These are phyloP conservation scores for Pseudorectes ferrugineus DNA, from an alignment of 2,113 vertebrate genomes.

Conservation along the genomic window DNA sequence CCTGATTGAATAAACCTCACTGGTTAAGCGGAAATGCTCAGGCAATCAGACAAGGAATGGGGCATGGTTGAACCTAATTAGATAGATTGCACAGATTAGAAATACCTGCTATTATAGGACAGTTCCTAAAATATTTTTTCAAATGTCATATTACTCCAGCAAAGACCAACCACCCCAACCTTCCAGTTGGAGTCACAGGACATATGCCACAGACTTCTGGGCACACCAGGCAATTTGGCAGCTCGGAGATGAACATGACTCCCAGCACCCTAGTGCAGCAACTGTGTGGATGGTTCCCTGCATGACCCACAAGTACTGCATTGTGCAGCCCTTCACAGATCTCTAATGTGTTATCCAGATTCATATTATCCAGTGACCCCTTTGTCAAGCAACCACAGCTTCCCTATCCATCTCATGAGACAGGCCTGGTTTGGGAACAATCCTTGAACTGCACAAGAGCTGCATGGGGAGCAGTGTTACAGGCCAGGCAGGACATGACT, in stretches of 20 bases:
- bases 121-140: conserved; percentile 54
- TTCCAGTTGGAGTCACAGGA: not conserved
- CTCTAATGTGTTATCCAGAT: not conserved
- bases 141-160: not conserved
- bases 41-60: conserved; percentile 34
- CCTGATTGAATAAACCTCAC: conserved; percentile 58
- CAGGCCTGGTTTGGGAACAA: not conserved
- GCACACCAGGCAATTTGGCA: not conserved
- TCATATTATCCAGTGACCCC: not conserved
- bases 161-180: not conserved
- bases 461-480: not conserved
- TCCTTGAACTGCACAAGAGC: not conserved
- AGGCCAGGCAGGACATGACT: not conserved
- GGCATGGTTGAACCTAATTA: conserved; percentile 44
- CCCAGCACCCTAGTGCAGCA: not conserved
- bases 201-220: not conserved
- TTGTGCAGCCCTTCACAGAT: not conserved
- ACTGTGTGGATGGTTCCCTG: fast-evolving
- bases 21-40: conserved; percentile 32
- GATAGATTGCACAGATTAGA: conserved; percentile 44
- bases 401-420: not conserved
- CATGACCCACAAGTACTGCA: fast-evolving
- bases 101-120: conserved; percentile 21
- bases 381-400: not conserved
- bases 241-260: not conserved